Evolutionary conservation across 2,888 invertebrate genomes (phyloP).

Genomic region (Pseudanteris insignis): DNA sequence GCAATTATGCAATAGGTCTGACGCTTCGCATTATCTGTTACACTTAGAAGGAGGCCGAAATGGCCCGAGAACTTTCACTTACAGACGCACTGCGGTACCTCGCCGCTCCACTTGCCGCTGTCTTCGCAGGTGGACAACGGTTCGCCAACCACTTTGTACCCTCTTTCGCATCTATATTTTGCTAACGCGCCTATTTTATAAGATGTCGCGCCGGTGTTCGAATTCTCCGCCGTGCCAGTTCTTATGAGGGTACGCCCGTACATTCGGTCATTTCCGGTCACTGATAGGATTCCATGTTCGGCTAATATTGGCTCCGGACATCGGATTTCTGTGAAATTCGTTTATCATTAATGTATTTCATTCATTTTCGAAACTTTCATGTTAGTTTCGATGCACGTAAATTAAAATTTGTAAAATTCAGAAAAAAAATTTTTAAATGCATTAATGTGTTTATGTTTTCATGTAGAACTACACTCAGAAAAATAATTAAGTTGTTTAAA

Average conservation of each 20-base stretch:
- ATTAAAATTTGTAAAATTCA: too few species aligned
- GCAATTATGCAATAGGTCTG: constrained; percentile 18
- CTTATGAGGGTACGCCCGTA: constrained; percentile 85
- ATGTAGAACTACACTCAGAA: too few species aligned
- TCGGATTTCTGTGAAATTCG: constrained; percentile 76
- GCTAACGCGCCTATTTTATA: constrained; percentile 87
- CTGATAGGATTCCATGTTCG: constrained; percentile 85
- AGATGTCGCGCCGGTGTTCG: constrained; percentile 75
- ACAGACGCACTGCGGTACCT: constrained; percentile 86
- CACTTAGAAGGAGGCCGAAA: not conserved
- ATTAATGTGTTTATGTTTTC: too few species aligned
- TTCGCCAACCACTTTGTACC: constrained; percentile 87
- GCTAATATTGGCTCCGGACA: constrained; percentile 86
- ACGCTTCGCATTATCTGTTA: constrained; percentile 34
- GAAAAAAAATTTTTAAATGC: too few species aligned
- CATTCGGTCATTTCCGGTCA: constrained; percentile 90
- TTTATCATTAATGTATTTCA: not conserved
- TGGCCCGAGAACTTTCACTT: constrained; percentile 64
- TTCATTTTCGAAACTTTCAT: too few species aligned
- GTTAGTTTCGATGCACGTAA: too few species aligned
- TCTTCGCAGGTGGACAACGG: constrained; percentile 87
- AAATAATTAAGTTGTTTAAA: too few species aligned
- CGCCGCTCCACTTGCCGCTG: constrained; percentile 85
- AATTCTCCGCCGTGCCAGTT: constrained; percentile 73
- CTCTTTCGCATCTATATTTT: constrained; percentile 89